phyloP scores from a whole-genome alignment of 2,888 invertebrate species.

The Sthenelais limicola region DNA sequence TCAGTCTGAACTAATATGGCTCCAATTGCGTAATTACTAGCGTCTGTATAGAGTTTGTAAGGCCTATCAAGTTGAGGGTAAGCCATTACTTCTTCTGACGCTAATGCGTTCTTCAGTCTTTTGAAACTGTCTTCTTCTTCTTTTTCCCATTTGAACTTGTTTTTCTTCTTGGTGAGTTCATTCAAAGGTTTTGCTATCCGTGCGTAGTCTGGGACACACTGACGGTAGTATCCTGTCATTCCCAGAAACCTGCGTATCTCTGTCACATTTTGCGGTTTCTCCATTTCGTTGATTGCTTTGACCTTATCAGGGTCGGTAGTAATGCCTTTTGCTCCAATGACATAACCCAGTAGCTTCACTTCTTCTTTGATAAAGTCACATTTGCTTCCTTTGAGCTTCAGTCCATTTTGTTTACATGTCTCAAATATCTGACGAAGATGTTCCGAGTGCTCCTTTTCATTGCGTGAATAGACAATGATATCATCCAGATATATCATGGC shows the following conservation, averaged over 20 bases:
- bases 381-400: conserved; percentile 46
- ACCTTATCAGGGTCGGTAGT: conserved; percentile 45
- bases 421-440: conserved; percentile 43
- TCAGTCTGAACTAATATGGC: conserved; percentile 28
- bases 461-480: conserved; percentile 38
- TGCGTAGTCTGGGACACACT: conserved; percentile 32
- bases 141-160: conserved; percentile 13
- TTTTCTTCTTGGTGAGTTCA: not conserved
- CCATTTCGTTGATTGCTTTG: conserved; percentile 37
- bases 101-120: conserved; percentile 7
- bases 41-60: conserved; percentile 33
- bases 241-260: conserved; percentile 34
- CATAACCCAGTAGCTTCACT: conserved; percentile 46
- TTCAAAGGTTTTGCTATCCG: conserved; percentile 28
- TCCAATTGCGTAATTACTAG: conserved; percentile 6
- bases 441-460: conserved; percentile 36
- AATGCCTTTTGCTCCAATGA: conserved; percentile 42
- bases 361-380: conserved; percentile 39
- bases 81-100: conserved; percentile 17
- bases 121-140: conserved; percentile 4
- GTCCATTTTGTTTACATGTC: conserved; percentile 27
- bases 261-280: conserved; percentile 14
- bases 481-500: conserved; percentile 46
- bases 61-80: conserved; percentile 10
- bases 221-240: conserved; percentile 39